Evolutionary conservation across 2,113 vertebrate species (phyloP).

Genomic region (Globicephala melas): DNA sequence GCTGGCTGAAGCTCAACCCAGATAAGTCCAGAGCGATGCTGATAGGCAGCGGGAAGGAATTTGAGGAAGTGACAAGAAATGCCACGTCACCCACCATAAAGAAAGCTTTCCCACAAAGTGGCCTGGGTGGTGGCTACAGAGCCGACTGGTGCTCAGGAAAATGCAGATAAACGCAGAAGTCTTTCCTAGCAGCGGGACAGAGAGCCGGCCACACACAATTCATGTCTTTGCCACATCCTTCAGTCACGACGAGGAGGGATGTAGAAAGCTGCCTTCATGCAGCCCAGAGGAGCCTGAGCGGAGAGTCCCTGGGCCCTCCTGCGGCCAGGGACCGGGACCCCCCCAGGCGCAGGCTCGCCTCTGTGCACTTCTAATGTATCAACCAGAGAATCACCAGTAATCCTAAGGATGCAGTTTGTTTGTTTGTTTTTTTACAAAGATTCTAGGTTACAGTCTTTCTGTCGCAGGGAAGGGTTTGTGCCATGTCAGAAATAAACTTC

Average conservation of each 20-base stretch:
- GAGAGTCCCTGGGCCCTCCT: background rate
- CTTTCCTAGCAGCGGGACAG: conserved; percentile 27
- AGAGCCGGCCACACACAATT: conserved; percentile 43
- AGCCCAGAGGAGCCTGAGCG: background rate
- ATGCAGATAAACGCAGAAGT: conserved; percentile 58
- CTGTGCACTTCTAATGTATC: background rate
- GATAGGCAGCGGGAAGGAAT: conserved; percentile 75
- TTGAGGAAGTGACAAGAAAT: conserved; percentile 80
- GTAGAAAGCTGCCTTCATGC: background rate
- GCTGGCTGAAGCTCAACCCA: conserved; percentile 56
- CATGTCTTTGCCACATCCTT: conserved; percentile 54
- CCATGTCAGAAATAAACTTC: conserved; percentile 38
- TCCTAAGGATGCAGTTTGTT: background rate
- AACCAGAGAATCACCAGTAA: background rate
- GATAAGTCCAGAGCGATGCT: conserved; percentile 69
- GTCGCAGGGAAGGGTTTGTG: background rate
- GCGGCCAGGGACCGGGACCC: background rate
- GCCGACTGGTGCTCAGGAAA: conserved; percentile 41
- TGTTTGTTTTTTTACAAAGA: background rate
- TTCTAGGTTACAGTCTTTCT: background rate
- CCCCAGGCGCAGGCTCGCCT: accelerated
- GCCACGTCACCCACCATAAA: conserved; percentile 69
- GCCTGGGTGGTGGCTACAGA: conserved; percentile 24
- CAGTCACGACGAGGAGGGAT: background rate
- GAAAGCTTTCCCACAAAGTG: conserved; percentile 72